Percentiles rank a stretch among this genome's conserved stretches.
These are phyloP conservation scores for Hydrolagus affinis DNA, from an alignment of 2,113 vertebrate genomes.

Conservation along the genomic window DNA sequence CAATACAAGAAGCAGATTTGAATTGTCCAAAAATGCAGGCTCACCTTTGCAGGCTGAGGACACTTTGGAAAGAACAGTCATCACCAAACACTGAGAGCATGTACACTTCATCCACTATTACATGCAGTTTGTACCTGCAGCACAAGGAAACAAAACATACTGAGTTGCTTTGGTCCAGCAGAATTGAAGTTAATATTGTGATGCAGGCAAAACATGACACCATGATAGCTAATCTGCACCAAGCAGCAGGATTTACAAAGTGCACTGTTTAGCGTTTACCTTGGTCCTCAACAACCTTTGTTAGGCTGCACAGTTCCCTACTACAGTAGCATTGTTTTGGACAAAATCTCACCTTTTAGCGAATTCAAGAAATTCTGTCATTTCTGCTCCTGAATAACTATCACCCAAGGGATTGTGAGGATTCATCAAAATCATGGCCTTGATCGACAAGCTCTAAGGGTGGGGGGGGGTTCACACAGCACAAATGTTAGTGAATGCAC, in stretches of 20 bases:
- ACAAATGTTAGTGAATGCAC: not conserved
- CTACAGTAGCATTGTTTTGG: not conserved
- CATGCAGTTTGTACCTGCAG: constrained; percentile 73
- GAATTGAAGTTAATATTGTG: not conserved
- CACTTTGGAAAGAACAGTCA: constrained; percentile 66
- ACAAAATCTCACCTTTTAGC: constrained; percentile 72
- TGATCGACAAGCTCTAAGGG: constrained; percentile 66
- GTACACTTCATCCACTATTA: constrained; percentile 87
- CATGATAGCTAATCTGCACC: not conserved
- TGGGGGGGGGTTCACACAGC: constrained; percentile 36
- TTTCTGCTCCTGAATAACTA: constrained; percentile 72
- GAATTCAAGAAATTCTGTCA: constrained; percentile 79
- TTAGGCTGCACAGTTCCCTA: not conserved
- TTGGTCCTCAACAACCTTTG: not conserved
- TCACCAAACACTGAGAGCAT: constrained; percentile 89
- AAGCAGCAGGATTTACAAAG: not conserved
- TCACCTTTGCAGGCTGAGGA: constrained; percentile 81
- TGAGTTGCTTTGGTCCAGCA: not conserved
- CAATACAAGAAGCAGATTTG: not conserved
- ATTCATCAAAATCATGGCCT: constrained; percentile 81
- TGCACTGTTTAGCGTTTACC: no score
- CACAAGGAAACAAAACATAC: constrained; percentile 25
- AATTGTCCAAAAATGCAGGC: constrained; percentile 23
- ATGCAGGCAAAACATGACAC: not conserved
- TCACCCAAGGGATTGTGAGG: constrained; percentile 91